Base-by-base conservation (phyloP, 2,113 vertebrate genomes). In the Cromileptes altivelis region DNA sequence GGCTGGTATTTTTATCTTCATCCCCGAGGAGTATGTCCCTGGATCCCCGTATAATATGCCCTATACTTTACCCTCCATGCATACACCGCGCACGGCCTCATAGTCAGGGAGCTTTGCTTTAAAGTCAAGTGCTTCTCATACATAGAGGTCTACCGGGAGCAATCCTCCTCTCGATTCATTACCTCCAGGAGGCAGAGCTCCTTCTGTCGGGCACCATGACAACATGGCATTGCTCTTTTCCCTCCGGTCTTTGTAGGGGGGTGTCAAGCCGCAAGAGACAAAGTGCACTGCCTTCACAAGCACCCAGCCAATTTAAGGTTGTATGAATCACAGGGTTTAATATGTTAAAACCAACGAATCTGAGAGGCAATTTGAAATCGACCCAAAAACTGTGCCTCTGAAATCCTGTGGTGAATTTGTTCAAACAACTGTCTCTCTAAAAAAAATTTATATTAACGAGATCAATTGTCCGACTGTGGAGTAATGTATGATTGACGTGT, bases 101-200 rank as follows among this genome's bases (percentile, higher is more conserved):
- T 57, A 90, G 77, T 81, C 61, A 27, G 61, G 60, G 77, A 89
- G 75, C 78, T 91, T 82, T 91, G 79, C 88, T 90, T 91, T 89
- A 87, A 92, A 92, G 90, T 91, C 87, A 92, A 91, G 89, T 87
- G 85, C 85, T 89, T 88, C 88, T 92, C 85, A 64, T 90, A 90
- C 72, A 82, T 40, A 60, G 53, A 81, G 63, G 86, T 89, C 91
- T 88, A 88, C 82, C 19, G 90, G 87, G 93, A 92, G 75, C 88
- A 90, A 91, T 92, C 85, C 81, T 92, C 89, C 88, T 85, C 85
- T 91, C 76, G 81, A 92, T 90, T 93, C 90, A 92, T 91, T 90
- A 92, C 88, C 87, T 89, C 80, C 88, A 84, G 82, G 87, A 91
- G 90, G 84, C 89, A 87, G 77, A 80, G 85, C 84, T 90, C 76